Conservation (phyloP, 2,113 vertebrate genomes). For the Rhodinocichla rosea region DNA sequence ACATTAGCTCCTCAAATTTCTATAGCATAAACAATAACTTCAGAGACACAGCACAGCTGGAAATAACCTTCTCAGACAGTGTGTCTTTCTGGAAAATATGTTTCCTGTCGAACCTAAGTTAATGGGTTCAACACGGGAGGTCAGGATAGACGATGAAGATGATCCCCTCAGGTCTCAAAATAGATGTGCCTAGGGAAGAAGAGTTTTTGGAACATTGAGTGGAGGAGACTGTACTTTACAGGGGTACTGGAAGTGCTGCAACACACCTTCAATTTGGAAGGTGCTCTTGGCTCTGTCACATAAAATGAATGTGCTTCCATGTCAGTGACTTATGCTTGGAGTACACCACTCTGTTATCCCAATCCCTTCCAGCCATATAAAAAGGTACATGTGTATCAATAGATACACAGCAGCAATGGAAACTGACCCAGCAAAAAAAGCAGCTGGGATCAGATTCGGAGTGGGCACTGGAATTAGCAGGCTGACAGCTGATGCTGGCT, state of each 20-base stretch:
- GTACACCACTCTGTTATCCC: neutral
- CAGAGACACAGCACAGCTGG: slow-evolving; percentile 30
- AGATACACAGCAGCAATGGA: neutral
- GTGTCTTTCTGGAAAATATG: slow-evolving; percentile 20
- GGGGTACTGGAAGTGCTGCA: neutral
- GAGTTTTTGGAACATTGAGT: neutral
- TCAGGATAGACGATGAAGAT: neutral
- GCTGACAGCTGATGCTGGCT: neutral
- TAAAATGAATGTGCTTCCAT: neutral
- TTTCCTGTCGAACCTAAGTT: neutral
- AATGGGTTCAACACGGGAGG: neutral
- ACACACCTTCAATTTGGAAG: neutral
- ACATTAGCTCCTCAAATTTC: slow-evolving; percentile 21
- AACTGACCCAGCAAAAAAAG: neutral
- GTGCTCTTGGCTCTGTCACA: neutral
- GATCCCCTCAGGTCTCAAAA: slow-evolving; percentile 1
- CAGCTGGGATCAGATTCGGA: neutral
- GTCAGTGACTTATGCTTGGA: neutral
- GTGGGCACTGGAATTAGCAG: neutral
- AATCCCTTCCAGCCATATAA: neutral
- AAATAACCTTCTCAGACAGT: slow-evolving; percentile 25
- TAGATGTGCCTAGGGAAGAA: neutral
- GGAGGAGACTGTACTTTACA: neutral
- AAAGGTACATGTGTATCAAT: neutral
- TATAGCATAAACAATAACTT: slow-evolving; percentile 36